phyloP scores from a whole-genome alignment of 2,888 invertebrate genomes.

The Tetrapedia diversipes region DNA sequence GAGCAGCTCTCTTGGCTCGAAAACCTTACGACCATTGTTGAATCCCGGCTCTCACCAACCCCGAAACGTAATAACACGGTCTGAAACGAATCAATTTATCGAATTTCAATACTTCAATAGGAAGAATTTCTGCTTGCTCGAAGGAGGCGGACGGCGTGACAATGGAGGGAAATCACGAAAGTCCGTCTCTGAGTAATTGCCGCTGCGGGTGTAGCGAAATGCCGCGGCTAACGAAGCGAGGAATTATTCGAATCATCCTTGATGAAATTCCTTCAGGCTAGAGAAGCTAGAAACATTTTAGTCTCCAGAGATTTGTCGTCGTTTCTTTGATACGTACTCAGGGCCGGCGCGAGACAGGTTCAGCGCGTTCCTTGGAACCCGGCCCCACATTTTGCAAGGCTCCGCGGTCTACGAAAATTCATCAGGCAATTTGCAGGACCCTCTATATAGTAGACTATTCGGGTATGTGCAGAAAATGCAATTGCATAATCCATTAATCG shows the following conservation, averaged over 20 bases:
- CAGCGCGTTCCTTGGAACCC: too few species aligned
- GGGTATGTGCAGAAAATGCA: too few species aligned
- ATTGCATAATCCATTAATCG: too few species aligned
- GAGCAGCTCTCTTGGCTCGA: not conserved
- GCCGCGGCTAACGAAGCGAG: conserved; percentile 51
- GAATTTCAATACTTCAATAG: conserved; percentile 59
- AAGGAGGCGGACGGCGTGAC: conserved; percentile 37
- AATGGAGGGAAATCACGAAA: conserved; percentile 54
- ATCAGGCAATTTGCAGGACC: too few species aligned
- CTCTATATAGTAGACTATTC: too few species aligned
- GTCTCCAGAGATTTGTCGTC: not conserved
- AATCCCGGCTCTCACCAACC: conserved; percentile 10
- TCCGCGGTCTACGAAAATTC: too few species aligned
- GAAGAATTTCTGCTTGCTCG: conserved; percentile 41
- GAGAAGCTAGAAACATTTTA: not conserved
- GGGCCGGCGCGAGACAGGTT: too few species aligned
- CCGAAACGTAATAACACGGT: conserved; percentile 49
- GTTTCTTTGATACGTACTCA: not conserved
- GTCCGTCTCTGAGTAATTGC: conserved; percentile 53
- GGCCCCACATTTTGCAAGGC: too few species aligned
- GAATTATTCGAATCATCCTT: conserved; percentile 49
- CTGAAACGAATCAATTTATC: conserved; percentile 63
- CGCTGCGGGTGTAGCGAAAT: conserved; percentile 49
- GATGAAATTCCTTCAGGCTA: conserved; percentile 17
- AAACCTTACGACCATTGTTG: conserved; percentile 15